Evolutionary conservation across 2,797 vertebrate genomes (phyloP), one percentile per base, ranked within the genome.

Genomic region (Catharus ustulatus): DNA sequence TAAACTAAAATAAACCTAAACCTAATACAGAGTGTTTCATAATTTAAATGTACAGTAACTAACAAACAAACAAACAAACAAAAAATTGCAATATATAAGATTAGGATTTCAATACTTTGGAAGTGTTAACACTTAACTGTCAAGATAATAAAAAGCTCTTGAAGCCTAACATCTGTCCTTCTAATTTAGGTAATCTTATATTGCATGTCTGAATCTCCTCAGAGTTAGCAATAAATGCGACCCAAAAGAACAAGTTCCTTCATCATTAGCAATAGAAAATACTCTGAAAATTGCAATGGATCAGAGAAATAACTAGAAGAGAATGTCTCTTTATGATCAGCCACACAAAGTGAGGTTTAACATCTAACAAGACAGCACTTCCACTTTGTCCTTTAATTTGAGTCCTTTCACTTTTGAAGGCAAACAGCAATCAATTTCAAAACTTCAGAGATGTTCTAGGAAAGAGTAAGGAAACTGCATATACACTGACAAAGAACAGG

Each of bases 161-260:
- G 63, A 84, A 95, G 36, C 19, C 40, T 42, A 87, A 83, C 40
- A 93, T 80, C 84, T 89, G 58, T 71, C 54, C 26, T 58, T 89
- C 55, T 89, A 90, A 90, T 74, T 91, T 71, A 85, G 67, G 51
- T 78, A 91, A 80, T 69, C 75, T 85, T 89, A 69, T 29, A 86
- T 6, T 45, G 22, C 51, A 58, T 5, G 4, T 55, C 79, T 73
- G 73, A 78, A 91, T 62, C 71, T 95, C 69, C 54, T 40, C 21
- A 48, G 29, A 32, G 32, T 69, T 63, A 84, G n/a, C 32, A 73
- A 77, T 55, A 74, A 59, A 75, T n/a, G 51, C 23, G 54, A 92
- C 36, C 32, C 43, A 49, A 61, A 63, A 83, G 38, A 89, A 80
- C 24, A 83, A 80, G 22, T 54, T 93, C 32, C 14, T 95, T 57